Conservation (phyloP, 2,888 invertebrate genomes). For the Dermolepida albohirtum region DNA sequence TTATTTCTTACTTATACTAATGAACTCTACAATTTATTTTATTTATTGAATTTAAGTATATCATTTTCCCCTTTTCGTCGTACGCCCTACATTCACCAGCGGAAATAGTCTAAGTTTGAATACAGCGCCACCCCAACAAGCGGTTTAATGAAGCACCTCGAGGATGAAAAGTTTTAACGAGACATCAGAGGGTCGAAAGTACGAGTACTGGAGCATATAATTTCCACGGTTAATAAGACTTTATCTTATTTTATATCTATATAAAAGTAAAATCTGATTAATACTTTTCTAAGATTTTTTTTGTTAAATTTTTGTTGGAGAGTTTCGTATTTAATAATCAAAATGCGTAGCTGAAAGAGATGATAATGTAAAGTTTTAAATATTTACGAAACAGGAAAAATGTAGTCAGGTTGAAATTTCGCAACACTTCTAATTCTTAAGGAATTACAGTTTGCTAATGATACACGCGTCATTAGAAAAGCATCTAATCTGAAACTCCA, state of each 20-base stretch:
- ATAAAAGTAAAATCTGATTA: conserved; percentile 25
- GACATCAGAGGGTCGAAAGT: conserved; percentile 28
- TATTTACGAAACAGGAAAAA: too few relatives aligned
- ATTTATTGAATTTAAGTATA: conserved; percentile 29
- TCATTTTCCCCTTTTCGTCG: not conserved
- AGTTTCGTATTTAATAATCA: too few relatives aligned
- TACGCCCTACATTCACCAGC: conserved; percentile 7
- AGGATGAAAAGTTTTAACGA: conserved; percentile 37
- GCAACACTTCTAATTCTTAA: too few relatives aligned
- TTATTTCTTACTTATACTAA: too few relatives aligned
- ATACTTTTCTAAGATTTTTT: conserved; percentile 23
- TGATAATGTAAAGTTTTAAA: too few relatives aligned
- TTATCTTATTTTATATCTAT: conserved; percentile 33
- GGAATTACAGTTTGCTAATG: too few relatives aligned
- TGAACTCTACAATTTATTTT: not conserved
- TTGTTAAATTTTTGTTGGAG: not conserved
- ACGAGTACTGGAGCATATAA: conserved; percentile 28
- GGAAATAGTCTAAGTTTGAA: conserved; percentile 39
- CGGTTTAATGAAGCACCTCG: conserved; percentile 32
- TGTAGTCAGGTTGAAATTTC: too few relatives aligned
- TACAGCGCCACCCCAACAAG: conserved; percentile 17
- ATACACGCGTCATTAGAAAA: too few relatives aligned
- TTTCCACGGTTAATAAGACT: conserved; percentile 29
- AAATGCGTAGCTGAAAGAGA: too few relatives aligned
- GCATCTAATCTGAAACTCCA: too few relatives aligned